Base-by-base conservation (phyloP, 1,140 invertebrate genomes). In the Pararge aegeria region DNA sequence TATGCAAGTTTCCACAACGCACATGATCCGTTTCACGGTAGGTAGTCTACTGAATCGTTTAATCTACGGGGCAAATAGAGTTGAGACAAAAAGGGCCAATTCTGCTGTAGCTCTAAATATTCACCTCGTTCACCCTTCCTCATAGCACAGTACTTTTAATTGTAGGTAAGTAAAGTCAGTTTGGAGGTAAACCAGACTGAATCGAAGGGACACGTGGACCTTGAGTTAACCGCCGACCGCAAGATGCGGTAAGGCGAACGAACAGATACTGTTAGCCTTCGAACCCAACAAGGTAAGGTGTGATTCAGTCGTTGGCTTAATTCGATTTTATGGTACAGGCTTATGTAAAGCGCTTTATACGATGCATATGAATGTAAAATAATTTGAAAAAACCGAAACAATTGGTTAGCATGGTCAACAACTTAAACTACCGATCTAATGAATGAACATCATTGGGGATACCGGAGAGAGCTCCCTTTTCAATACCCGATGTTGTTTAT, bases 141-240 rank as follows among this genome's bases (percentile, higher is more conserved):
- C 58, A 61, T 61, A 37, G 40, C 27, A 5, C 6, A 48, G 53
- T 49, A n/a, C 46, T 20, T 42, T 61, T 54, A 53, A 54, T 54
- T 46, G 42, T 55, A 29, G 18, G 30, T n/a, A 34, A 24, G 30
- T 40, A 38, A 40, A 16, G 1, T 4, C 44, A 46, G 29, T 54
- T 42, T 61, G 44, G 51, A 55, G 51, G 51, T 16, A n/a, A 58
- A 60, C 49, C 54, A 42, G 53, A 48, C 38, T 27, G 38, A 53
- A 48, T 34, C 29, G 55, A 65, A 60, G 53, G 53, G 53, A 55
- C 63, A 38, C 48, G 48, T 52, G 30, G 57, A 52, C 63, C 63
- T 65, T 65, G 63, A 61, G 21, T 37, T 6, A 16, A 61, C 64
- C 64, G 54, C 64, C 52, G 58, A 66, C 64, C 64, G 50, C 54